Evolutionary conservation across 2,888 invertebrate species (phyloP), one percentile per base, ranked within the genome.

Genomic region (Theretra japonica): DNA sequence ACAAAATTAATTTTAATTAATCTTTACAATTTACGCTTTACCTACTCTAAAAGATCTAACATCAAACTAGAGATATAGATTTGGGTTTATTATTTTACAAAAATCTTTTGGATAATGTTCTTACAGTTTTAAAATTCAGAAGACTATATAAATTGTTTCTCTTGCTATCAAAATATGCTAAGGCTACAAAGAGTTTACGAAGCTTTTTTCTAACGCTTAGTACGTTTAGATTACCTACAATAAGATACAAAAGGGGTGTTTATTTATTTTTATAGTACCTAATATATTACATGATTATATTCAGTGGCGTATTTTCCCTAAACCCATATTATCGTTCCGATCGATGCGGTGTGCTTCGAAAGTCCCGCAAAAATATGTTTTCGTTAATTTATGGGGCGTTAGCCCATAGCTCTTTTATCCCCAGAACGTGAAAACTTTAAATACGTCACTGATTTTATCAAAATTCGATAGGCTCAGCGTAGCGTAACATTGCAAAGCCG

Each of bases 1-100:
- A 62, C 23, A 65, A 65, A 65, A 48, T 25, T 65, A 65, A 65
- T 65, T 65, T 48, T 6, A 23, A 41, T 33, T 8, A 48, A 41
- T 23, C 15, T 23, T 23, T 41, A 62, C 41, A 65, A 17, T 28
- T 65, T 62, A 48, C 23, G 41, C 41, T 23, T 23, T 65, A 65
- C 11, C 30, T 41, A 21, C 33, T 48, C 48, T 48, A n/a, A n/a
- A 5, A 53, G 53, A 53, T n/a, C 53, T 53, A 53, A n/a, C 53
- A n/a, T n/a, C 53, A 53, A 48, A 65, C 23, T 65, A 65, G 17
- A 58, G 17, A 28, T 11, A 25, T 25, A 25, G 17, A 23, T 25
- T 58, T 58, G 23, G 58, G 17, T 7, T 25, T 58, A 25, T 17
- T 11, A 23, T 5, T n/a, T n/a, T 4, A 17, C 25, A 58, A 23